Evolutionary conservation across 2,888 invertebrate species (phyloP), one percentile per base, ranked within the genome.

Genomic region (Agrotis puta): DNA sequence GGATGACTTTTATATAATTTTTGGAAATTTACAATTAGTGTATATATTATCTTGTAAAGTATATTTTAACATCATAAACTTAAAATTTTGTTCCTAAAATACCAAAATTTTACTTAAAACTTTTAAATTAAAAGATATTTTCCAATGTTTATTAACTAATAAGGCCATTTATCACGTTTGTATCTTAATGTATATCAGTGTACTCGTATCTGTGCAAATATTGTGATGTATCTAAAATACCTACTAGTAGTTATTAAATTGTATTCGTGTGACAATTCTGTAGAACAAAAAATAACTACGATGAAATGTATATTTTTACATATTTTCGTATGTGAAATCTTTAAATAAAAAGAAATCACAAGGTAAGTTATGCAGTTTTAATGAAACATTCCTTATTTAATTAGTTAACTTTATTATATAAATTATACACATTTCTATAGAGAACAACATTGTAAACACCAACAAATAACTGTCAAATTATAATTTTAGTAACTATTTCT

Each of bases 281-380:
- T 82, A 84, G 83, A 78, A 84, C 82, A 81, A 77, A 82, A 77
- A 82, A 70, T 39, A 84, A 84, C 75, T 64, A 66, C 85, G 79
- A 82, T 83, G 81, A 86, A 85, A 88, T 85, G 85, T 85, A 85
- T 88, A 88, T 88, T 88, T 88, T 90, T 88, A 85, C 85, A 88
- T 87, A 86, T 88, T 90, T 89, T 87, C 87, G 83, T 86, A 87
- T 87, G 87, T 89, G 85, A 87, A 87, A 82, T 89, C 88, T 89
- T 82, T 82, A 85, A 90, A 88, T 88, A 88, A 91, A 89, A 88
- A 87, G 81, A 86, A 82, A 78, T 85, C 85, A 86, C 85, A 84
- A 82, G 86, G 78, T 79, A 77, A 66, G 57, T 20, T 66, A 58
- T 20, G 65, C 74, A 70, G 83, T 87, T 89, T 88, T 62, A 85